A percentile compares a stretch with the other conserved stretches of the same genome.
phyloP scores from a whole-genome alignment of 2,888 invertebrate species.

The Ophioninae sp. region DNA sequence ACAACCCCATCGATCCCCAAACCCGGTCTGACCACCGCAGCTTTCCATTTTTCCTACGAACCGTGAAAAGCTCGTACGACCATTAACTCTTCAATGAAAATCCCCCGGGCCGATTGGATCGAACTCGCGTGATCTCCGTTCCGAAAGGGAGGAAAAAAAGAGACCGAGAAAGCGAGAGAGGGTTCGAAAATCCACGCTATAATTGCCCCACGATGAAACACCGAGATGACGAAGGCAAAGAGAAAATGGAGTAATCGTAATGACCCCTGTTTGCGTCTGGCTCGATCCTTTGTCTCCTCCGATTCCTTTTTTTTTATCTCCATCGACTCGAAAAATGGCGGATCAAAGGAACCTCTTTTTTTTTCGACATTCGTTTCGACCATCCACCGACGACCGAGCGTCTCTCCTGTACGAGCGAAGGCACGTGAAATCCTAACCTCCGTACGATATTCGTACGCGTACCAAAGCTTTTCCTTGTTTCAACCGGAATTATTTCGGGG shows the following conservation, averaged over 20 bases:
- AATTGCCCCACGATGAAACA: conserved; percentile 17
- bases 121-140: conserved; percentile 15
- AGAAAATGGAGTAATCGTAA: conserved; percentile 12
- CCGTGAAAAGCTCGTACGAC: conserved; percentile 41
- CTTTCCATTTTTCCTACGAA: conserved; percentile 1
- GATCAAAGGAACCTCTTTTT: too few species aligned
- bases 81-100: conserved; percentile 56
- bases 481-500: neutral
- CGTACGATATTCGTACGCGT: neutral
- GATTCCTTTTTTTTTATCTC: too few species aligned
- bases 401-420: neutral
- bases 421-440: neutral
- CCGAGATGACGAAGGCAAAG: conserved; percentile 1
- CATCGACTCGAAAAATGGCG: too few species aligned
- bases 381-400: too few species aligned
- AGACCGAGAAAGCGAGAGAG: too few species aligned
- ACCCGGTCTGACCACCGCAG: neutral
- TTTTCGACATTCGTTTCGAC: too few species aligned
- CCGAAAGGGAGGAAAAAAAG: neutral
- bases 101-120: conserved; percentile 46
- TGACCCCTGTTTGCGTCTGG: conserved; percentile 7
- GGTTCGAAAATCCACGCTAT: neutral
- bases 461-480: neutral
- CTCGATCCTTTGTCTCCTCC: neutral
- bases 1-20: neutral